Evolutionary conservation across 2,797 vertebrate genomes (phyloP), one percentile per base, ranked within the genome.

Genomic region (Atherinosoma microstoma): DNA sequence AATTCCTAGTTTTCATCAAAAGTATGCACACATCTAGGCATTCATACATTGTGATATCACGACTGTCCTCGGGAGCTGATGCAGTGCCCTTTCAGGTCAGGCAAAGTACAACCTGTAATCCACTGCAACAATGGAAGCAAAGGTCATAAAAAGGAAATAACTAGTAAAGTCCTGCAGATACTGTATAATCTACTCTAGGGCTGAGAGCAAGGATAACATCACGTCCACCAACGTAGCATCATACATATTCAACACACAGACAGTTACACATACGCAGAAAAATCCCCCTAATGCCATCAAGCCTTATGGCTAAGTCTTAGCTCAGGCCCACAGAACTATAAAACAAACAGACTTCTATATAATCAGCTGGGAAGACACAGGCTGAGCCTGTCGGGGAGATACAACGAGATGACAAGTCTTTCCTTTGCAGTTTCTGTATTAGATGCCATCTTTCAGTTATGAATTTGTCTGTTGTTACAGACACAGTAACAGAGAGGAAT

Each of bases 121-220:
- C 61, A 72, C 58, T 58, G 58, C 60, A 75, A 78, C 57, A 74
- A 65, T 69, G n/a, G 62, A 47, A 80, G 73, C 53, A 79, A 86
- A 85, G 84, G 75, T 83, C 82, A 80, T 20, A 6, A 64, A 68
- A 67, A 56, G 22, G 11, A 81, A 75, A 76, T 73, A 47, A 59
- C 12, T n/a, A 36, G n/a, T 24, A 38, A 56, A 53, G 27, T 59
- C 38, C 67, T 63, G 18, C 29, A 75, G 61, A 79, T 60, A 18
- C 24, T 36, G 34, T 51, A 56, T 27, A 10, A 80, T 70, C 56
- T 40, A 70, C 42, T 58, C 40, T 72, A 18, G 65, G 60, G n/a
- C 30, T 6, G 36, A 59, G 15, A 54, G 24, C 16, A 73, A 42
- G 30, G 53, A 58, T 35, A 13, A 3, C 1, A 1, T 27, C 30